Evolutionary conservation across 2,113 vertebrate species (phyloP).

Genomic region (Chlorocebus sabaeus): DNA sequence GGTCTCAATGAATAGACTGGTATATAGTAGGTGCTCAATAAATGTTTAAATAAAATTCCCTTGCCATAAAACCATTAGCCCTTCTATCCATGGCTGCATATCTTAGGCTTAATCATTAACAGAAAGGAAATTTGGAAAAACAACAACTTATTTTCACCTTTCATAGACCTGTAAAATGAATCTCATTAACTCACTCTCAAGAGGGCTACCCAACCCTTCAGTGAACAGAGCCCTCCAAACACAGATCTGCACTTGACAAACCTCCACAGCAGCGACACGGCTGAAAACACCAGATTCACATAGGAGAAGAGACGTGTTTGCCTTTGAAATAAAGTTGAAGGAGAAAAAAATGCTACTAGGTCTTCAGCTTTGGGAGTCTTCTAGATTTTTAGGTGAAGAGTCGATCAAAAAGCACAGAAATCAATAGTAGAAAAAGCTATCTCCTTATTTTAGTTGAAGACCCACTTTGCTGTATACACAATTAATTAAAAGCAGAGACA

Average conservation of each 20-base stretch:
- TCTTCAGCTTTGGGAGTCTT: background rate
- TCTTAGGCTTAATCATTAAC: background rate
- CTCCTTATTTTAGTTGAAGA: slow-evolving; percentile 42
- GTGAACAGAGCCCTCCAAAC: background rate
- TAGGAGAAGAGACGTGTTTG: background rate
- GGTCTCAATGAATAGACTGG: background rate
- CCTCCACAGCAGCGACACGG: background rate
- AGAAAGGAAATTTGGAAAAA: background rate
- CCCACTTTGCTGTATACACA: background rate
- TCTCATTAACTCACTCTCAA: background rate
- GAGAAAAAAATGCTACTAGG: background rate
- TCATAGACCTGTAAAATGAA: background rate
- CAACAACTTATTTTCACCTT: background rate
- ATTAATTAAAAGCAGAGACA: slow-evolving; percentile 47
- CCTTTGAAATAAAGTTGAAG: slow-evolving; percentile 47
- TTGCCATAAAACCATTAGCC: background rate
- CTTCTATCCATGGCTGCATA: background rate
- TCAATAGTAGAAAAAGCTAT: slow-evolving; percentile 31
- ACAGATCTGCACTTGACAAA: background rate
- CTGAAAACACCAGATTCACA: background rate
- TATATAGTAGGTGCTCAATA: background rate
- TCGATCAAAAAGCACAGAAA: slow-evolving; percentile 45
- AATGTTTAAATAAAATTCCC: background rate
- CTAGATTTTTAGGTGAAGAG: slow-evolving; percentile 22
- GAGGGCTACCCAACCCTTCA: background rate